phyloP scores from a whole-genome alignment of 2,888 invertebrate genomes.

The Pristionchus mayeri region DNA sequence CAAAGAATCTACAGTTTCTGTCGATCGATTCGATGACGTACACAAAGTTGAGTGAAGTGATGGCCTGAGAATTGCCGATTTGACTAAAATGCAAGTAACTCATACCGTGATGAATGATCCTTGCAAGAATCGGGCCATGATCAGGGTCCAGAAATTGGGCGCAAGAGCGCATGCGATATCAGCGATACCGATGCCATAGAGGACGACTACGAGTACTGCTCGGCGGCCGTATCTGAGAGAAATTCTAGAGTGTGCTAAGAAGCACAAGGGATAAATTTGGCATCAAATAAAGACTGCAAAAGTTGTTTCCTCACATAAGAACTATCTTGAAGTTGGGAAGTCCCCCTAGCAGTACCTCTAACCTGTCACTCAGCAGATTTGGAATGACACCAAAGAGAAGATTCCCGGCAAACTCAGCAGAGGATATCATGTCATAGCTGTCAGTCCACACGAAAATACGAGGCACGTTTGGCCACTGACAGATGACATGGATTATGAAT shows the following conservation, averaged over 20 bases:
- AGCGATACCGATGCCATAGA: not conserved
- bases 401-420: not conserved
- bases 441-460: not conserved
- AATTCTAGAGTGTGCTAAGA: not conserved
- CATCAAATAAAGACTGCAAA: no score
- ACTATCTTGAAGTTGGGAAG: no score
- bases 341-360: no score
- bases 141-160: not conserved
- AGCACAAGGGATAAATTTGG: no score
- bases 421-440: not conserved
- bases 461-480: not conserved
- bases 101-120: constrained; percentile 3
- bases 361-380: not conserved
- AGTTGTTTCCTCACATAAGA: no score
- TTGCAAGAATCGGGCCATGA: not conserved
- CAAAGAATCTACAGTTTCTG: not conserved
- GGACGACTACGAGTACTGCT: not conserved
- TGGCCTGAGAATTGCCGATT: not conserved
- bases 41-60: not conserved
- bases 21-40: constrained; percentile 14
- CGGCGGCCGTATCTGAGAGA: constrained; percentile 13
- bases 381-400: constrained; percentile 27
- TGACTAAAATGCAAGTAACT: no score
- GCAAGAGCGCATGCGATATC: not conserved
- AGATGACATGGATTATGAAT: not conserved